Conservation (phyloP, 2,888 invertebrate genomes). For the Drosophila maculinotata region DNA sequence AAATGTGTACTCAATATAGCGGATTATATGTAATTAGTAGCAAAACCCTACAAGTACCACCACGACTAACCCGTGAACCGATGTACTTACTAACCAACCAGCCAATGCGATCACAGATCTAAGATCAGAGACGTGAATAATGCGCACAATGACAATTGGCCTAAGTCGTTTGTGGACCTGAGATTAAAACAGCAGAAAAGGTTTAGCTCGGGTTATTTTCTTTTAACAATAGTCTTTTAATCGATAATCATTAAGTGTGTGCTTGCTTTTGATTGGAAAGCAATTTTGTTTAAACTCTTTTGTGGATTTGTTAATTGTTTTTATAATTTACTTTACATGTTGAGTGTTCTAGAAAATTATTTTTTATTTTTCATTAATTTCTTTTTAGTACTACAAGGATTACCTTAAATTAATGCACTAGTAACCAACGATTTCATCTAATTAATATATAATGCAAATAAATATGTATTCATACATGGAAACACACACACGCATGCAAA, state of each 20-base stretch:
- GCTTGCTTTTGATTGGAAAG: not conserved
- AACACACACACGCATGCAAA: too few relatives aligned
- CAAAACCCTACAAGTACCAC: constrained; percentile 68
- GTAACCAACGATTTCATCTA: too few relatives aligned
- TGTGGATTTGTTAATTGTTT: too few relatives aligned
- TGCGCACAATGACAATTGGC: constrained; percentile 44
- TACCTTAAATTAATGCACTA: too few relatives aligned
- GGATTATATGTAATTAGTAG: constrained; percentile 79
- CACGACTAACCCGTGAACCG: constrained; percentile 16
- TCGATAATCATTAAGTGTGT: not conserved
- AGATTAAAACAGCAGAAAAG: constrained; percentile 3
- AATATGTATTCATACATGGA: too few relatives aligned
- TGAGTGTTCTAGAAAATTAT: too few relatives aligned
- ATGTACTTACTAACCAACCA: constrained; percentile 7
- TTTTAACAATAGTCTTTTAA: not conserved
- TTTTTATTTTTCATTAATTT: too few relatives aligned
- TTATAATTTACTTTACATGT: not conserved
- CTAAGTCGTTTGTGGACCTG: constrained; percentile 23
- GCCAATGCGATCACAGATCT: constrained; percentile 23
- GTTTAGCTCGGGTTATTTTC: not conserved
- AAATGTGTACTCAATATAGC: constrained; percentile 61
- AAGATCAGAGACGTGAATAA: constrained; percentile 37
- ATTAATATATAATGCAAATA: too few relatives aligned
- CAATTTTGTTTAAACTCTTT: not conserved
- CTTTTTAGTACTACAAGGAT: too few relatives aligned